Evolutionary conservation across 2,888 invertebrate genomes (phyloP), one percentile per base, ranked within the genome.

Genomic region (Plemyria rubiginata): DNA sequence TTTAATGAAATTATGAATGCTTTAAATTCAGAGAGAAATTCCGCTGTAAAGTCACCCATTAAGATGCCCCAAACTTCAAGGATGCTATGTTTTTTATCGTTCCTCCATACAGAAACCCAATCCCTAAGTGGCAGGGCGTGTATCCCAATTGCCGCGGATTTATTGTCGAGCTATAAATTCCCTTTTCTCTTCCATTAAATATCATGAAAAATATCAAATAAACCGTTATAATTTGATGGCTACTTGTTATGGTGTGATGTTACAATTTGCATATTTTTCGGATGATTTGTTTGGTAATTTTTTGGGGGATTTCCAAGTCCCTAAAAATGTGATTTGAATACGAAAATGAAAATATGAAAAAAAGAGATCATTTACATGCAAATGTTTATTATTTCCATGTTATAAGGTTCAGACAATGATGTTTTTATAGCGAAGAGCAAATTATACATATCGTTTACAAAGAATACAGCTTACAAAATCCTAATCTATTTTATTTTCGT

Each of bases 201-300:
- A 79, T 78, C 78, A 83, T 80, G 79, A 79, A 81, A 84, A 84
- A 82, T 83, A 81, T 81, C 79, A 80, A 85, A 85, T 85, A 82
- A 82, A 71, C 75, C 73, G 77, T 70, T 78, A 80, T 80, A 81
- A 82, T 81, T 79, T 74, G 70, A 71, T 65, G 57, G 63, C 55
- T 64, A 56, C 64, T 48, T 56, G 56, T 65, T 60, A 57, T 53
- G 60, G 54, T 54, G 46, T 53, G 60, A 56, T 64, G 56, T 65
- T 49, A 50, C 57, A 43, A 54, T 62, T 62, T 62, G 54, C 57
- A 62, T 62, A 62, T 57, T 50, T 53, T 49, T 49, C 22, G 13
- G 46, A 28, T 57, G 45, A 45, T 56, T 55, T 52, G 32, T 43
- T 56, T 56, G 12, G 28, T 9, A 28, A 52, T 49, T 38, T 62